phyloP scores from a whole-genome alignment of 2,888 invertebrate species.

The Nysson spinosus region DNA sequence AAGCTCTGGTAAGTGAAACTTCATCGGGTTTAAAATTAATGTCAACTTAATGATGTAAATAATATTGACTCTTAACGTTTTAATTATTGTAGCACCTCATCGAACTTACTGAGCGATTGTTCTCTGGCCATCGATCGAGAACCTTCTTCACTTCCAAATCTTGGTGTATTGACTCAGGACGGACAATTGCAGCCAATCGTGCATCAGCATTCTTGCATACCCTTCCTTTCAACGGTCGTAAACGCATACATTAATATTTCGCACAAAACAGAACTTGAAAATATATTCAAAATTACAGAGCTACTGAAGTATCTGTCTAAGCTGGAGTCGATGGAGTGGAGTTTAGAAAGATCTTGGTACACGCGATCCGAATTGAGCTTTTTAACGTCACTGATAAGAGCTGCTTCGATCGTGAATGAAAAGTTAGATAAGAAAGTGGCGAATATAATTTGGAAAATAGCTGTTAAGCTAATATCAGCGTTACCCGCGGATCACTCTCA shows the following conservation, averaged over 20 bases:
- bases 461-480: slow-evolving; percentile 70
- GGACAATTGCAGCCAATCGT: slow-evolving; percentile 78
- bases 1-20: slow-evolving; percentile 64
- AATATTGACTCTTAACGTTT: background rate
- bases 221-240: slow-evolving; percentile 74
- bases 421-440: slow-evolving; percentile 39
- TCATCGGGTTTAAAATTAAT: background rate
- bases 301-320: slow-evolving; percentile 65
- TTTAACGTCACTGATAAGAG: slow-evolving; percentile 62
- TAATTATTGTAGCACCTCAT: slow-evolving; percentile 72
- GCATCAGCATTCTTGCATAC: slow-evolving; percentile 76
- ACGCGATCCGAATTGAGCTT: slow-evolving; percentile 68
- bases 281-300: slow-evolving; percentile 52
- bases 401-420: slow-evolving; percentile 48
- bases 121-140: slow-evolving; percentile 73
- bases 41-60: background rate
- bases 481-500: slow-evolving; percentile 66
- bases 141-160: slow-evolving; percentile 77
- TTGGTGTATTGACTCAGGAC: slow-evolving; percentile 76
- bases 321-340: slow-evolving; percentile 66
- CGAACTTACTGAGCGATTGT: slow-evolving; percentile 78
- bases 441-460: slow-evolving; percentile 65
- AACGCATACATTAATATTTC: slow-evolving; percentile 51
- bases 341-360: slow-evolving; percentile 71
- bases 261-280: slow-evolving; percentile 49